Evolutionary conservation across 2,888 invertebrate species (phyloP).

Genomic region (Pachymerium ferrugineum): DNA sequence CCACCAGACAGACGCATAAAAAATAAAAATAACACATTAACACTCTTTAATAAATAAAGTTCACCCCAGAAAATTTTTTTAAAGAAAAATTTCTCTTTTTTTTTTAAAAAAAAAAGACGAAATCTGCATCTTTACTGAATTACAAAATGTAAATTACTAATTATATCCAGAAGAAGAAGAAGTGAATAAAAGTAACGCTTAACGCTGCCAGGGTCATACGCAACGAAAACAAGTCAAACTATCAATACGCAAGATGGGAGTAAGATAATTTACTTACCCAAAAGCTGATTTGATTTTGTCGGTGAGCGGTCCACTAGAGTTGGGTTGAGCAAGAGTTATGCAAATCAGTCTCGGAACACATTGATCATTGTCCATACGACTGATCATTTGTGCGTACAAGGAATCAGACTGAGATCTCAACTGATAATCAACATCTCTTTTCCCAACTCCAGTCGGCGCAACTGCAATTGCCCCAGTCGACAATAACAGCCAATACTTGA

Average conservation of each 20-base stretch:
- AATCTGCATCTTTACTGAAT: too few species aligned
- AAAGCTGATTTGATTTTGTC: background rate
- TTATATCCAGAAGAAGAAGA: too few species aligned
- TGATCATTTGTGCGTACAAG: constrained; percentile 22
- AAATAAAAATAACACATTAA: too few species aligned
- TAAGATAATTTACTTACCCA: background rate
- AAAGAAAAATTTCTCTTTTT: too few species aligned
- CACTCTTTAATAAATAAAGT: too few species aligned
- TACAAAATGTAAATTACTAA: too few species aligned
- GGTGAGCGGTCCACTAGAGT: background rate
- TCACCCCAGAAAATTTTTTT: too few species aligned
- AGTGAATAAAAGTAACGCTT: too few species aligned
- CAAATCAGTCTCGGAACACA: constrained; percentile 37
- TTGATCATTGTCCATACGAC: constrained; percentile 34
- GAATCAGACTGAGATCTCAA: background rate
- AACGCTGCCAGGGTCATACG: too few species aligned
- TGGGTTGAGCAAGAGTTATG: constrained; percentile 31
- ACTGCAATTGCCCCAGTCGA: constrained; percentile 30
- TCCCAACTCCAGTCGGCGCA: background rate
- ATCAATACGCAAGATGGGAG: background rate
- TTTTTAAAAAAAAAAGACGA: too few species aligned
- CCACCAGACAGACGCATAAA: background rate
- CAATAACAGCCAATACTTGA: constrained; percentile 29
- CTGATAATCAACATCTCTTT: background rate
- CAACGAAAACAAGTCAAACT: too few species aligned